Base-by-base conservation (phyloP, 2,113 vertebrate genomes). In the Odocoileus hemionus region DNA sequence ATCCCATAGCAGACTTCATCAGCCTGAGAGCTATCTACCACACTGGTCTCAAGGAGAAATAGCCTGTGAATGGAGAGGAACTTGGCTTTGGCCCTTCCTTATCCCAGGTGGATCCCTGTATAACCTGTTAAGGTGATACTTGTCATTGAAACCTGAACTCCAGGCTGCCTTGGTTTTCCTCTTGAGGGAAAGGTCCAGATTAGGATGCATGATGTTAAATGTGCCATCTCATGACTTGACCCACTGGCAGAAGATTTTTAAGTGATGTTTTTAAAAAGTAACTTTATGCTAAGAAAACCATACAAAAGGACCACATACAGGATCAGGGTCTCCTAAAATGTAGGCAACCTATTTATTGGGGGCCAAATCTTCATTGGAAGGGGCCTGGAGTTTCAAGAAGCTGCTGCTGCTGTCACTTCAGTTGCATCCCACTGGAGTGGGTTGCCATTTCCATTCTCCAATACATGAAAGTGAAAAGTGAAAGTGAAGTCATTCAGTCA, bases 241-340 rank as follows among this genome's bases (percentile, higher is more conserved):
- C 19, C 67, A 93, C 55, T 83, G 36, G 54, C 60, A 93, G n/a
- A 95, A 95, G 12, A 86, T 70, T 93, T 86, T 91, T 86, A 88
- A 91, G 33, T 52, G 13, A 80, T 95, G 16, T 30, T 97, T 89
- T 96, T 54, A 39, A 57, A 93, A 97, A 95, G 15, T 61, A 84
- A 67, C 17, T 96, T 92, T 45, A 91, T 89, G 64, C 43, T 97
- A 85, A 54, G 28, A 19, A 74, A 89, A 93, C 90, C 39, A 91
- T 89, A 55, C 5, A 61, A 52, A 85, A 80, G 57, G 50, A 50
- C 39, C 64, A 91, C 14, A 54, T 64, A 43, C 39, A 26, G 39
- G 43, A 12, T 86, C 36, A 74, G n/a, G 8, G 28, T 33, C 39
- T 95, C 58, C 70, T 88, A 47, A 91, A 90, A 94, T 82, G 6